phyloP scores from a whole-genome alignment of 2,888 invertebrate species.

The Acronicta leporina region DNA sequence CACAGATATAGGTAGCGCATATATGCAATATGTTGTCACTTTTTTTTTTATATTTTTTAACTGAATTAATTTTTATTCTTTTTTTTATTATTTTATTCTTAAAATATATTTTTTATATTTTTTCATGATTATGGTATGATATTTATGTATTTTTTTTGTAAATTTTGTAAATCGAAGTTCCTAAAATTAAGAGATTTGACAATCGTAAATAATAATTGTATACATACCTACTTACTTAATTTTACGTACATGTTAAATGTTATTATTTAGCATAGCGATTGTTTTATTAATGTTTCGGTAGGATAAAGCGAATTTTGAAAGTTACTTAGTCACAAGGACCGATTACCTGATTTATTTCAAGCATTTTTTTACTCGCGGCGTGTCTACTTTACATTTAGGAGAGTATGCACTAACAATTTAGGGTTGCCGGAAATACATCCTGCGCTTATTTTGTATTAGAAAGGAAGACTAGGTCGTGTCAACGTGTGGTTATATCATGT shows the following conservation, averaged over 20 bases:
- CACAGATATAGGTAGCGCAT: slow-evolving; percentile 82
- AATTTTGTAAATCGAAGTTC: slow-evolving; percentile 58
- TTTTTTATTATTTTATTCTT: slow-evolving; percentile 22
- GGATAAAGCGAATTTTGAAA: slow-evolving; percentile 6
- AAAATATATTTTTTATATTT: slow-evolving; percentile 35
- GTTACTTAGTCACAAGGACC: slow-evolving; percentile 24
- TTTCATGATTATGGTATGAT: slow-evolving; percentile 22
- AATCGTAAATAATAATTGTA: slow-evolving; percentile 12
- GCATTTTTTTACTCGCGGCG: slow-evolving; percentile 11
- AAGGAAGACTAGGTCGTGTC: slow-evolving; percentile 14
- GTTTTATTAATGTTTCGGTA: slow-evolving; percentile 9
- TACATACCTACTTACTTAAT: background rate
- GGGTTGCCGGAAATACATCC: background rate
- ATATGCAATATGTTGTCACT: slow-evolving; percentile 25
- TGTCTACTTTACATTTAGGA: slow-evolving; percentile 17
- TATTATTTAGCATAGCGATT: slow-evolving; percentile 16
- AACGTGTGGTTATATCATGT: slow-evolving; percentile 12
- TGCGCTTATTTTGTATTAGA: slow-evolving; percentile 17
- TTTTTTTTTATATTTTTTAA: slow-evolving; percentile 38
- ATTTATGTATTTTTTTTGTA: slow-evolving; percentile 35
- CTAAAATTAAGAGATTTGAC: slow-evolving; percentile 49
- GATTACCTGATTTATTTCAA: slow-evolving; percentile 4
- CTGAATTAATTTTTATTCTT: slow-evolving; percentile 26
- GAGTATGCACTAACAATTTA: too few species aligned
- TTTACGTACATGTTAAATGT: slow-evolving; percentile 13